These are phyloP conservation scores for Sebastes cheni DNA, from an alignment of 2,797 vertebrate genomes.

Conservation along the genomic window DNA sequence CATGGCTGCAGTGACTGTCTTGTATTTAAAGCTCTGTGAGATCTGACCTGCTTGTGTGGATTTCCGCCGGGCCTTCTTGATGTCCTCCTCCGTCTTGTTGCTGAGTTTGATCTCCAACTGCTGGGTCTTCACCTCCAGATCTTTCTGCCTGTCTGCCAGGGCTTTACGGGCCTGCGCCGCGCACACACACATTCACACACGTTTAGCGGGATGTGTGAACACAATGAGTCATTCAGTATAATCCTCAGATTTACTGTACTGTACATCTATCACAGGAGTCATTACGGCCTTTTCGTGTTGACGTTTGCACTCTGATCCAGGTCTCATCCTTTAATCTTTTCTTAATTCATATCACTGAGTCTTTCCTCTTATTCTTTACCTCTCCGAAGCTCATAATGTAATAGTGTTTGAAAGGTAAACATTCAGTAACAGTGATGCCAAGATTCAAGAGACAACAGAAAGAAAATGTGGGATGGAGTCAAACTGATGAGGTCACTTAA, in stretches of 20 bases:
- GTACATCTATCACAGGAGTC: slow-evolving; percentile 31
- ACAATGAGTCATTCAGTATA: slow-evolving; percentile 47
- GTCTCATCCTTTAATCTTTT: slow-evolving; percentile 47
- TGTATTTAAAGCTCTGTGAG: background rate
- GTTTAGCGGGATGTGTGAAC: background rate
- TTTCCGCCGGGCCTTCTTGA: slow-evolving; percentile 96
- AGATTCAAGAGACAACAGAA: background rate
- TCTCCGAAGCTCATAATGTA: slow-evolving; percentile 5
- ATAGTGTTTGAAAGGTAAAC: slow-evolving; percentile 11
- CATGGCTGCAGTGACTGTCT: background rate
- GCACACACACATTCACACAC: slow-evolving; percentile 22
- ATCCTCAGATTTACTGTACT: slow-evolving; percentile 46
- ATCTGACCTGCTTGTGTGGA: slow-evolving; percentile 96
- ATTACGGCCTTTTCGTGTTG: slow-evolving; percentile 43
- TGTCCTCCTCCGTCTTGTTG: slow-evolving; percentile 98
- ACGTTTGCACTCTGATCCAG: background rate
- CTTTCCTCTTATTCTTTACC: slow-evolving; percentile 5
- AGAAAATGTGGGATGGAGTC: background rate
- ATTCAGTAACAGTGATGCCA: background rate
- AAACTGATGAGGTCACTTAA: background rate
- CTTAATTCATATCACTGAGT: slow-evolving; percentile 34
- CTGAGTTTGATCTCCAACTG: slow-evolving; percentile 96
- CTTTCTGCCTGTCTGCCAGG: slow-evolving; percentile 94
- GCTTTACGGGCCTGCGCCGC: slow-evolving; percentile 90
- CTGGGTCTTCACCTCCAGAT: slow-evolving; percentile 97